phyloP scores from a whole-genome alignment of 2,797 vertebrate species.

The Hozukius guyotensis region DNA sequence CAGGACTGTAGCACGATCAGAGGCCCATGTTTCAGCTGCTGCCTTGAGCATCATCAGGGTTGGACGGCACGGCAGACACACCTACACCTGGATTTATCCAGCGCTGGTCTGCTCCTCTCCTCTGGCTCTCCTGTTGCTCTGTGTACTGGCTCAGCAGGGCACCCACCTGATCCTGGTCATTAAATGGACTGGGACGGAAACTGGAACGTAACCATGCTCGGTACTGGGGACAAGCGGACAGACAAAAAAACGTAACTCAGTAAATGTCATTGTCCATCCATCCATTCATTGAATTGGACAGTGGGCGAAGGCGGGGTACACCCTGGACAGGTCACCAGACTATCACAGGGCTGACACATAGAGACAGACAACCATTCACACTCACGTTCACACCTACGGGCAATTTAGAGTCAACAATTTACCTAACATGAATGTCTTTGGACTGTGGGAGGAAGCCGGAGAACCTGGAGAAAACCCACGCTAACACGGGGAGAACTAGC shows the following conservation, averaged over 20 bases:
- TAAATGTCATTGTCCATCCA: background rate
- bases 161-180: slow-evolving; percentile 86
- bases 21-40: slow-evolving; percentile 71
- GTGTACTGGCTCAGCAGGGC: slow-evolving; percentile 79
- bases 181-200: slow-evolving; percentile 83
- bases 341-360: too few relatives aligned
- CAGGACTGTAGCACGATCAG: slow-evolving; percentile 36
- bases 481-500: too few relatives aligned
- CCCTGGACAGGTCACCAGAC: too few relatives aligned
- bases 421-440: too few relatives aligned
- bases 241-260: background rate
- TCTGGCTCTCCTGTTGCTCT: slow-evolving; percentile 78
- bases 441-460: too few relatives aligned
- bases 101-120: slow-evolving; percentile 67
- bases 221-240: slow-evolving; percentile 77
- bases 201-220: slow-evolving; percentile 82
- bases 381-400: too few relatives aligned
- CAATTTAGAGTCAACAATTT: too few relatives aligned
- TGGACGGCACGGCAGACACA: slow-evolving; percentile 62
- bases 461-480: too few relatives aligned
- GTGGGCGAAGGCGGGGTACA: too few relatives aligned
- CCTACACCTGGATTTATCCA: slow-evolving; percentile 62
- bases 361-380: too few relatives aligned
- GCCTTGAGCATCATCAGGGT: slow-evolving; percentile 57
- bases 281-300: too few relatives aligned